Conservation (phyloP, 2,888 invertebrate genomes). For the Melinaea menophilus region DNA sequence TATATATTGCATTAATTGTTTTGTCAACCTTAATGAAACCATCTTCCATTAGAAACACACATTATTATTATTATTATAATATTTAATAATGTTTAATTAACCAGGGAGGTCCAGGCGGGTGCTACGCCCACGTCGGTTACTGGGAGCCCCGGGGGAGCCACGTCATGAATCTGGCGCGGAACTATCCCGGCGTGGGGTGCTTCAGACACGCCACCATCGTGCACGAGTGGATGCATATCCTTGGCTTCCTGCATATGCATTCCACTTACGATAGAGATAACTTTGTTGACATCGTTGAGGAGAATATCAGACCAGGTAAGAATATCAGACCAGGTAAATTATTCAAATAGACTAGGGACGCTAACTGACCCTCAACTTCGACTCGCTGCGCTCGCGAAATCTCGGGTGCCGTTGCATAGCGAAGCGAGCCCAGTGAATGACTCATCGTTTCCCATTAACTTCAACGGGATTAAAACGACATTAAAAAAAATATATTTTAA, state of each 20-base stretch:
- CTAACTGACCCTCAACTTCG: background rate
- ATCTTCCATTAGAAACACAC: too few species aligned
- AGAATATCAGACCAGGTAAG: slow-evolving; percentile 80
- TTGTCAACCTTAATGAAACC: too few species aligned
- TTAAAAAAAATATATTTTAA: too few species aligned
- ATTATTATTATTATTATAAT: too few species aligned
- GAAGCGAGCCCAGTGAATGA: too few species aligned
- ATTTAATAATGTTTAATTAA: background rate
- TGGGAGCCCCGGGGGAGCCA: slow-evolving; percentile 60
- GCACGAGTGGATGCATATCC: slow-evolving; percentile 83
- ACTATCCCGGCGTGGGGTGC: slow-evolving; percentile 72
- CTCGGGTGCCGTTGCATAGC: too few species aligned
- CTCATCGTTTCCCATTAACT: too few species aligned
- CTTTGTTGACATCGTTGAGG: slow-evolving; percentile 82
- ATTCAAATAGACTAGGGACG: slow-evolving; percentile 5
- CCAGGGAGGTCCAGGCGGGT: slow-evolving; percentile 57
- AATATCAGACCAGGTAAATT: background rate
- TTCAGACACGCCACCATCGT: slow-evolving; percentile 82
- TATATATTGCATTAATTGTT: too few species aligned
- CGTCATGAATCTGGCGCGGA: slow-evolving; percentile 72
- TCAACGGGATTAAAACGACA: too few species aligned
- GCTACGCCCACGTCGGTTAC: slow-evolving; percentile 68
- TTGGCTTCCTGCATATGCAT: slow-evolving; percentile 72
- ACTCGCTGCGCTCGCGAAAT: too few species aligned
- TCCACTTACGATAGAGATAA: slow-evolving; percentile 63